Conservation (phyloP, 1,140 invertebrate genomes). For the Laupala kohalensis region DNA sequence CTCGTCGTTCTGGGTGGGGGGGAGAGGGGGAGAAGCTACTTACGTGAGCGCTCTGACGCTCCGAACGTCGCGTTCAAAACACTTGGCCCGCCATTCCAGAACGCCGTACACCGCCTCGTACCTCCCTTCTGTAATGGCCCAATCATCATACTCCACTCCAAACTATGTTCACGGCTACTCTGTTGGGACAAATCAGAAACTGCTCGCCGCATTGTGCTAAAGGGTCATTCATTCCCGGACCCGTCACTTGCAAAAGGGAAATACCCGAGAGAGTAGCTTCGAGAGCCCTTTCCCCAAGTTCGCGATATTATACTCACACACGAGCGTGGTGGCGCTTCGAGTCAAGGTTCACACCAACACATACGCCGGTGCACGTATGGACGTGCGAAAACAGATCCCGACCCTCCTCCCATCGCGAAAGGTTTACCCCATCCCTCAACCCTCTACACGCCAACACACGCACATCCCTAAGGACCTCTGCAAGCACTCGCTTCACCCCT, state of each 20-base stretch:
- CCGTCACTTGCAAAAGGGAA: conserved; percentile 4
- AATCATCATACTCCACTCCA: neutral
- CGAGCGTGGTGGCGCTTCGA: neutral
- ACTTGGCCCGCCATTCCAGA: neutral
- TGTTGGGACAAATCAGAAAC: conserved; percentile 8
- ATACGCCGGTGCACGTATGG: no score
- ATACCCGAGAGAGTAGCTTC: neutral
- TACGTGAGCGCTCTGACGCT: no score
- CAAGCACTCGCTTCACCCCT: neutral
- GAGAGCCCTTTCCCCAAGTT: neutral
- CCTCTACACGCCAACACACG: no score
- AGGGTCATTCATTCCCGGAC: conserved; percentile 4
- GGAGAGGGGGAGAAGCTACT: no score
- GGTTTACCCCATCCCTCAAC: no score
- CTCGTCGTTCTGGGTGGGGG: no score
- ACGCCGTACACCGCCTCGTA: neutral
- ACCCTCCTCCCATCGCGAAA: no score
- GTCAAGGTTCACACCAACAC: neutral
- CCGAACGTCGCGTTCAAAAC: neutral
- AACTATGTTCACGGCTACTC: neutral
- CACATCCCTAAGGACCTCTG: neutral
- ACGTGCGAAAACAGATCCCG: no score
- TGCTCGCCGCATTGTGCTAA: neutral
- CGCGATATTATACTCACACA: neutral
- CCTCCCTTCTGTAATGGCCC: neutral